phyloP scores from a whole-genome alignment of 2,113 vertebrate genomes.

The Salvelinus namaycush region DNA sequence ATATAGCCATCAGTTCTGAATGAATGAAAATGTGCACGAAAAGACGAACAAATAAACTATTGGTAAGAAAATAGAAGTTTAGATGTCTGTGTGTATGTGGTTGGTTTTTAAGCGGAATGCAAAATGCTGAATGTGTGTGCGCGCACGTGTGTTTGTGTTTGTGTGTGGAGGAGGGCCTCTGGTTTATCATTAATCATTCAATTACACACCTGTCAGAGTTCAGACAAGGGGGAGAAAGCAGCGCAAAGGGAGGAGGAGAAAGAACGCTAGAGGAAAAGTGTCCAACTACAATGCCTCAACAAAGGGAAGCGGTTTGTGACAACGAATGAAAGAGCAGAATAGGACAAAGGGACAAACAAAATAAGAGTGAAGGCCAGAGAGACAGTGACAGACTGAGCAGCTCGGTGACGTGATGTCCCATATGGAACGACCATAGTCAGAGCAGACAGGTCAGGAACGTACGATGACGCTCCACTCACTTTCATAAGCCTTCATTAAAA shows the following conservation, averaged over 20 bases:
- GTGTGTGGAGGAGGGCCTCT: slow-evolving; percentile 26
- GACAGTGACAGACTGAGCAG: neutral
- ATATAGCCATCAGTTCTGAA: too few species aligned
- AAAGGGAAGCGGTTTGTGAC: neutral
- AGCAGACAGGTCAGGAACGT: too few species aligned
- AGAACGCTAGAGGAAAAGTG: slow-evolving; percentile 8
- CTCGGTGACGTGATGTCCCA: too few species aligned
- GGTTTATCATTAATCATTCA: slow-evolving; percentile 80
- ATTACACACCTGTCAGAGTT: slow-evolving; percentile 85
- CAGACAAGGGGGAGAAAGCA: slow-evolving; percentile 66
- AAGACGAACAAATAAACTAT: neutral
- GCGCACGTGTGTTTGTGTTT: slow-evolving; percentile 1
- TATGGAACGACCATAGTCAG: too few species aligned
- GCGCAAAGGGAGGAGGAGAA: slow-evolving; percentile 1
- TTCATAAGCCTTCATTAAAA: too few species aligned
- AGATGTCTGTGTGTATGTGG: slow-evolving; percentile 33
- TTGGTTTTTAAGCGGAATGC: slow-evolving; percentile 28
- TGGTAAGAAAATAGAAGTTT: too few species aligned
- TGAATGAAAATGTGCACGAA: slow-evolving; percentile 3
- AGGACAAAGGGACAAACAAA: neutral
- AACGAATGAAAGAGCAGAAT: neutral
- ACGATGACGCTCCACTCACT: too few species aligned
- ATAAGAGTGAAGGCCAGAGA: neutral
- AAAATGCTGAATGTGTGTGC: slow-evolving; percentile 12
- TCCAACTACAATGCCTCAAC: slow-evolving; percentile 17